Base-by-base conservation (phyloP, 2,113 vertebrate species). In the Anolis carolinensis region DNA sequence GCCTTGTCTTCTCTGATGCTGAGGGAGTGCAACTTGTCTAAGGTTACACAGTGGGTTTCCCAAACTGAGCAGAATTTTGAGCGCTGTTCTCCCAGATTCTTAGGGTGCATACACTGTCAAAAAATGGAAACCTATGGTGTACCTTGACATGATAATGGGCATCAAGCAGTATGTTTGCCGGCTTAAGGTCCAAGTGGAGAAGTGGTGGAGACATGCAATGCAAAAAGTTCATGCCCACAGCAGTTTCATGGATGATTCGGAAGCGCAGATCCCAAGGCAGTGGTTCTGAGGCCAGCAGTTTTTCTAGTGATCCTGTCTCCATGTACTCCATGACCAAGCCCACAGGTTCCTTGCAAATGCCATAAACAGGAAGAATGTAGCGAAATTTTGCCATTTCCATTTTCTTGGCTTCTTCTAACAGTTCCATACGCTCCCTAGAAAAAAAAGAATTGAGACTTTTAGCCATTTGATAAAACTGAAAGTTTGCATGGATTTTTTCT, bases 311-410 rank as follows among this genome's bases (percentile, higher is more conserved):
- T 25, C 98, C 99, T 0, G 98, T 99, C 95, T 99, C 99, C 99
- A 99, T 99, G 95, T 98, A 99, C 90, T 99, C 99, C 98, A 99
- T 99, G 84, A 99, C 98, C 83, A 99, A 95, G 73, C 99, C 99
- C 59, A 98, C 98, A 0, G 98, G 97, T 76, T 99, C 97, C 1
- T 92, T 97, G 71, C 99, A 99, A 92, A 99, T 99, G 89, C 99
- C 99, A 0, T 99, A 99, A 67, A 99, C 99, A 0, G 98, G 98
- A 62, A 99, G 96, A 63, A 99, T 97, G 86, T 99, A 99, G 9
- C 98, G 97, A 89, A 99, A 99, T 93, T 99, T 99, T 34, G 98
- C 99, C 86, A 98, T 98, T 93, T 99, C 99, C 98, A 99, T 99
- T 96, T 99, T 99, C 95, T 97, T 99, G 10, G 98, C 98, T 93